Conservation (phyloP, 2,888 invertebrate species). For the Cantharis rufa region DNA sequence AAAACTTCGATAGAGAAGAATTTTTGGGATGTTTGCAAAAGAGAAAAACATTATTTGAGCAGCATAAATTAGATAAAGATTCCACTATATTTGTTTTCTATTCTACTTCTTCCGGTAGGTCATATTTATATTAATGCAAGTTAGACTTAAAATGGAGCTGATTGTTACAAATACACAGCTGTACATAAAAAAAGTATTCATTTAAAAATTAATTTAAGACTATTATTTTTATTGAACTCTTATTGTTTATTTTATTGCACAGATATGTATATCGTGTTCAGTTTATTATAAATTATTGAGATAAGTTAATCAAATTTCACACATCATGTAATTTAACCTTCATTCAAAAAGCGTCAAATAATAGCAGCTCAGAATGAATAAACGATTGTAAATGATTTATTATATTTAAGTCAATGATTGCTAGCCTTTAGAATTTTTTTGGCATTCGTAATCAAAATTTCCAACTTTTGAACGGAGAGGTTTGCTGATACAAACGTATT, state of each 20-base stretch:
- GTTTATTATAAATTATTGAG: background rate
- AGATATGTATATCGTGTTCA: background rate
- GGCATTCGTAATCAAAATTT: background rate
- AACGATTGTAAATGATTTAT: background rate
- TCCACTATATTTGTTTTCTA: constrained; percentile 5
- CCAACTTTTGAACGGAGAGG: background rate
- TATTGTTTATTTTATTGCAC: no score
- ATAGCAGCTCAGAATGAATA: background rate
- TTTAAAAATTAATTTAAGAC: no score
- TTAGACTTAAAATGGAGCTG: no score
- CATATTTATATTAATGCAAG: background rate
- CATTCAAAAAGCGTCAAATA: background rate
- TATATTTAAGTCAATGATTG: background rate
- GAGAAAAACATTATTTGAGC: background rate
- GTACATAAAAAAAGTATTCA: no score
- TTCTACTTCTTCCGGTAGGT: constrained; percentile 6
- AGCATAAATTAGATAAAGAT: background rate
- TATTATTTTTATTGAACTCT: no score
- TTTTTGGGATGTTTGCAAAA: background rate
- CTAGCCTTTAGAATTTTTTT: background rate
- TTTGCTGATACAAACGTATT: no score
- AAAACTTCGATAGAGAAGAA: constrained; percentile 5
- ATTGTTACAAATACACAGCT: no score
- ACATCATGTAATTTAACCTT: background rate
- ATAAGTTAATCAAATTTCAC: background rate